Base-by-base conservation (phyloP, 1,140 invertebrate genomes). In the Delia radicum region DNA sequence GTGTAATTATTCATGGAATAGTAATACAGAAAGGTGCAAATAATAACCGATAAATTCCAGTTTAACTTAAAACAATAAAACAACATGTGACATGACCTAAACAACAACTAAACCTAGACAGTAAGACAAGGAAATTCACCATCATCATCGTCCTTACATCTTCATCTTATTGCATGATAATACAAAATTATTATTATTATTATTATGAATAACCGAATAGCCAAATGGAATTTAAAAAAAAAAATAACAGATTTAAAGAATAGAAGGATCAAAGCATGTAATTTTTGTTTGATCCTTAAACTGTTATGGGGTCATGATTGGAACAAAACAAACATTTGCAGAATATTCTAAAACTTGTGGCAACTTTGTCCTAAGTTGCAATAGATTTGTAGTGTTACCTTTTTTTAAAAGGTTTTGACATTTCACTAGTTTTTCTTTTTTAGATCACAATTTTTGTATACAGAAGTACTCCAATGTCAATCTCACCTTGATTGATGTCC, bases 41-140 rank as follows among this genome's bases (percentile, higher is more conserved):
- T 83, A 83, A 83, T 83, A 83, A 83, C 78, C 82, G 82, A 79
- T 83, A 83, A 83, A 83, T 83, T 83, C 79, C 77, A 82, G 82
- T 82, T 83, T 83, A 83, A 83, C 77, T 79, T n/a, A n/a, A 77
- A 33, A 69, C 65, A 69, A 69, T 69, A 33, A 33, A 33, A 33
- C 65, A 24, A 69, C 65, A 37, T 69, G 29, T 37, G 65, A 21
- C 48, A 69, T 69, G 65, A 12, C 29, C 29, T 69, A 33, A 37
- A 33, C 24, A 13, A 33, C 18, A 31, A 69, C 31, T 67, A n/a
- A n/a, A n/a, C n/a, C 4, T 24, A 8, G 15, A n/a, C 13, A 31
- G 63, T 7, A 33, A 33, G 0, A 8, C 33, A 29, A 65, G 62
- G 18, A 65, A 65, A 69, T 69, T 29, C 29, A 69, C 37, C 65